Base-by-base conservation (phyloP, 1,140 invertebrate genomes). In the Pomacea maculata region DNA sequence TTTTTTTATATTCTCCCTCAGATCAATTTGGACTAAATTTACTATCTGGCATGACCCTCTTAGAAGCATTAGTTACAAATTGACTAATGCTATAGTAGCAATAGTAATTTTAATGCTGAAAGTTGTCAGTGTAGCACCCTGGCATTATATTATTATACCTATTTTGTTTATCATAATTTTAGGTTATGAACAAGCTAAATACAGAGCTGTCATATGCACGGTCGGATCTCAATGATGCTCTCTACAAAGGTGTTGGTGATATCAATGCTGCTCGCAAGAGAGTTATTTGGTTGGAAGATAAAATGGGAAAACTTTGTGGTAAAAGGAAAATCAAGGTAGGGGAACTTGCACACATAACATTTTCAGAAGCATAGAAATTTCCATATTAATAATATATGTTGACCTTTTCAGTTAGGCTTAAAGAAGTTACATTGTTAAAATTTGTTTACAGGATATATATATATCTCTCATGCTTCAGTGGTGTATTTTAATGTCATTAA, bases 231-330 rank as follows among this genome's bases (percentile, higher is more conserved):
- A 83, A 88, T 19, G 83, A 85, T 34, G 87, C 87, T 17, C 72
- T 90, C 14, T 82, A 88, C 52, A 82, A 83, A 73, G 83, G 86
- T 21, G 76, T 79, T 29, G 87, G 88, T 12, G 83, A 87, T 80
- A 87, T 91, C 45, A 87, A 86, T 78, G 83, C 80, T 29, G 85
- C 86, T 34, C 78, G 90, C 25, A 90, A 90, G 79, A 78, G 90
- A 64, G 89, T 91, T 11, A 87, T 86, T 78, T 91, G 89, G 90
- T 75, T 91, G 25, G 90, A 91, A 77, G 88, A 89, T 75, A 85
- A 87, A 52, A 89, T 91, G 86, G 89, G 87, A 25, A 78, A 85
- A 72, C 81, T 91, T 1, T 87, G 86, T 85, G 85, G 86, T 11
- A 88, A 86, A 81, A 85, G 83, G 68, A 79, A 85, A 29, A 57